Evolutionary conservation across 2,113 vertebrate genomes (phyloP).

Genomic region (Octodon degus): DNA sequence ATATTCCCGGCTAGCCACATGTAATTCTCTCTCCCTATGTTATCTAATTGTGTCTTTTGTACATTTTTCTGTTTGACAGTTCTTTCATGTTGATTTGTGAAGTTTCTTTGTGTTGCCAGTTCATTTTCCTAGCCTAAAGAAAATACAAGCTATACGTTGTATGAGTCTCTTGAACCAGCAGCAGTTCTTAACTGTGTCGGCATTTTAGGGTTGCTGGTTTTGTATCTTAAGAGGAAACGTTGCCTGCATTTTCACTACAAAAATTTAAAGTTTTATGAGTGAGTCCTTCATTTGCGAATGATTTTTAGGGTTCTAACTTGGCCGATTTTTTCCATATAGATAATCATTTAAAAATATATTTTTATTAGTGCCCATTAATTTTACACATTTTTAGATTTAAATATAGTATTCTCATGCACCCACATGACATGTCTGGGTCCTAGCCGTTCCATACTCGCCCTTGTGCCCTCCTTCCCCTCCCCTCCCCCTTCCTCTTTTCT

Average conservation of each 20-base stretch:
- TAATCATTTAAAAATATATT: not conserved
- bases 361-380: not conserved
- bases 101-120: not conserved
- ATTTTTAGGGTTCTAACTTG: not conserved
- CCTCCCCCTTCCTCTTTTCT: not conserved
- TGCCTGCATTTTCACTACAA: not conserved
- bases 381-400: not conserved
- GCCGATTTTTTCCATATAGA: not conserved
- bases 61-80: not conserved
- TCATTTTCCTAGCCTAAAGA: constrained; percentile 3
- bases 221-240: not conserved
- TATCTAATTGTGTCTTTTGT: not conserved
- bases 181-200: not conserved
- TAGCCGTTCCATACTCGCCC: not conserved
- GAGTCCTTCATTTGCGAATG: not conserved
- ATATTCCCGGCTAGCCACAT: not conserved
- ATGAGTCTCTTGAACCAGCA: not conserved
- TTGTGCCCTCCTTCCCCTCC: not conserved
- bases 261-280: not conserved
- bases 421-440: not conserved
- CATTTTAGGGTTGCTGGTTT: constrained; percentile 15
- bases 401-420: not conserved
- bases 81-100: not conserved
- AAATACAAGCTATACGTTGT: not conserved
- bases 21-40: not conserved